Evolutionary conservation across 2,113 vertebrate species (phyloP), one percentile per base, ranked within the genome.

Genomic region (Epinephelus lanceolatus): DNA sequence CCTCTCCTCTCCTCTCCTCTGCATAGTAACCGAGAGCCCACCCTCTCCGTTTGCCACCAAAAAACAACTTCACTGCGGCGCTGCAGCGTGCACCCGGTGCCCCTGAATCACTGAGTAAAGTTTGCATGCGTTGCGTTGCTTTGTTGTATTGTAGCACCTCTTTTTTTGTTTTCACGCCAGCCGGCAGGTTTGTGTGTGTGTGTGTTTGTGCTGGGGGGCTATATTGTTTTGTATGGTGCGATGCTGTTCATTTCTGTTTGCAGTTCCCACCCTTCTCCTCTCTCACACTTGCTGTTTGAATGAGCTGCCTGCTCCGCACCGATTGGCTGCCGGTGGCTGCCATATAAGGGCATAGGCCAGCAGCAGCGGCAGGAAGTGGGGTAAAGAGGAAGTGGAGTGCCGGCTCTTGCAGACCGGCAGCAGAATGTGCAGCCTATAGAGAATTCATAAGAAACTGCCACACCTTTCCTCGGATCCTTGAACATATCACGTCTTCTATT

Each of bases 331-430:
- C 1, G 0, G 21, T 10, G 27, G 89, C 71, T 94, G 89, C 94
- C 94, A 93, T 94, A 93, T 94, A 92, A 92, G 94, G 94, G 37
- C 84, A 93, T 71, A 81, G 93, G 91, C 69, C 81, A 90, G 93
- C 91, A 90, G 88, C 80, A 63, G 82, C 87, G 85, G 68, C 94
- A 94, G 94, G 94, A 94, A 94, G 88, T 88, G 86, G 88, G 69
- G 82, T 55, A 78, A 91, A 83, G 90, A 93, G 93, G 94, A 93
- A 94, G 92, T 90, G 73, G 63, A 86, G 81, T 89, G 86, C 92
- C 84, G 85, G 88, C 71, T 87, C 19, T 67, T 25, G 13, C 66
- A 86, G 78, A 86, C 86, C 72, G 25, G 88, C 83, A 87, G 53
- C 72, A 83, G 75, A 91, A 89, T 85, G 71, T 90, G 85, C 71